A percentile compares a stretch with the other conserved stretches of the same genome.
These are phyloP conservation scores for Tychaedon coryphoeus DNA, from an alignment of 2,113 vertebrate species.

Conservation along the genomic window DNA sequence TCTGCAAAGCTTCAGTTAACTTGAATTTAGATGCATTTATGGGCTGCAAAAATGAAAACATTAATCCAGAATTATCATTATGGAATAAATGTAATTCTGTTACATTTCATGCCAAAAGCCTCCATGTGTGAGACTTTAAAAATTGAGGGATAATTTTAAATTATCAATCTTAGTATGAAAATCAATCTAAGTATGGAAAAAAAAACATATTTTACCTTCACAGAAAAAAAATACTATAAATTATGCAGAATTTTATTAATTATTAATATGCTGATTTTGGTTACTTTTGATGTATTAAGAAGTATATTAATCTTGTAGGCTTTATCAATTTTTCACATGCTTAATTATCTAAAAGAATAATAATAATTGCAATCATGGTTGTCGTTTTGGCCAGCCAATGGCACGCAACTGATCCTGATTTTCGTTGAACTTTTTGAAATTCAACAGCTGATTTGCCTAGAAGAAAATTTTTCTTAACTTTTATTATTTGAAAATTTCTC, in stretches of 20 bases:
- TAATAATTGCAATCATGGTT: background rate
- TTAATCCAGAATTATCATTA: constrained; percentile 68
- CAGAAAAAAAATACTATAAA: background rate
- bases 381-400: background rate
- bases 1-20: constrained; percentile 51
- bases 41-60: constrained; percentile 56
- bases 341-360: background rate
- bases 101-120: constrained; percentile 22
- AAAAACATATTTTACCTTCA: constrained; percentile 34
- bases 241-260: background rate
- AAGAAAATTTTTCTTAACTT: background rate
- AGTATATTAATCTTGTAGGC: background rate
- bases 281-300: background rate
- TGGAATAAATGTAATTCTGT: constrained; percentile 62
- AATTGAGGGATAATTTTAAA: constrained; percentile 58
- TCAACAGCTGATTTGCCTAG: background rate
- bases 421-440: background rate
- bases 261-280: background rate
- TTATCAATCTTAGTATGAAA: constrained; percentile 25
- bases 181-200: constrained; percentile 40
- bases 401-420: background rate
- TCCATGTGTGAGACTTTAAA: constrained; percentile 9
- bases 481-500: background rate
- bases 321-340: background rate
- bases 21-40: constrained; percentile 39